A percentile compares a stretch with the other conserved stretches of the same genome.
These are phyloP conservation scores for Euglossa dilemma DNA, from an alignment of 1,140 invertebrate species.

Conservation along the genomic window DNA sequence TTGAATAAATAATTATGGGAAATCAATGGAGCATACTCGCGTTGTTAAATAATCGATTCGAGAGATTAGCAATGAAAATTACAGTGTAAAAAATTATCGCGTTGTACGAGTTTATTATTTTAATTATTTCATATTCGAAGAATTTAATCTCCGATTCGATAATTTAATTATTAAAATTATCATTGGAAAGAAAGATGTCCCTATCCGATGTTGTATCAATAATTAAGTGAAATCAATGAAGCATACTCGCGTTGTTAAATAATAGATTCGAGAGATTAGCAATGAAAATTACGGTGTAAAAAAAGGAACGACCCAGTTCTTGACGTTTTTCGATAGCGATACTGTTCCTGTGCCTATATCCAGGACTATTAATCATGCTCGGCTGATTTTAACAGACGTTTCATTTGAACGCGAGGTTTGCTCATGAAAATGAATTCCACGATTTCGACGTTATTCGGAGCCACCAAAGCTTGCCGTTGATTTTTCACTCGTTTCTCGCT, in stretches of 20 bases:
- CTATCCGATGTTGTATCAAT: no score
- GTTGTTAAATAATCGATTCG: no score
- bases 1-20: no score
- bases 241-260: neutral
- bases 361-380: neutral
- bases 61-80: no score
- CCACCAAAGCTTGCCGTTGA: neutral
- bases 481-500: neutral
- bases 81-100: no score
- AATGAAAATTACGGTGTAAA: neutral
- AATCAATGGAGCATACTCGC: no score
- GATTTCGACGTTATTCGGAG: neutral
- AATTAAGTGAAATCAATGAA: no score
- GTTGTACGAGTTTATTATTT: no score
- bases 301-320: slow-evolving; percentile 2
- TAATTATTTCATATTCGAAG: no score
- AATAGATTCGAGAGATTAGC: neutral
- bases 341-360: neutral
- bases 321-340: neutral
- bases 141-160: no score
- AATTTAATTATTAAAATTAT: no score
- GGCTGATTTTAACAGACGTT: neutral
- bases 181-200: no score
- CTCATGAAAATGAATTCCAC: neutral
- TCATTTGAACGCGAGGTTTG: neutral